Evolutionary conservation across 2,113 vertebrate species (phyloP).

Genomic region (Neodon shergylaensis): DNA sequence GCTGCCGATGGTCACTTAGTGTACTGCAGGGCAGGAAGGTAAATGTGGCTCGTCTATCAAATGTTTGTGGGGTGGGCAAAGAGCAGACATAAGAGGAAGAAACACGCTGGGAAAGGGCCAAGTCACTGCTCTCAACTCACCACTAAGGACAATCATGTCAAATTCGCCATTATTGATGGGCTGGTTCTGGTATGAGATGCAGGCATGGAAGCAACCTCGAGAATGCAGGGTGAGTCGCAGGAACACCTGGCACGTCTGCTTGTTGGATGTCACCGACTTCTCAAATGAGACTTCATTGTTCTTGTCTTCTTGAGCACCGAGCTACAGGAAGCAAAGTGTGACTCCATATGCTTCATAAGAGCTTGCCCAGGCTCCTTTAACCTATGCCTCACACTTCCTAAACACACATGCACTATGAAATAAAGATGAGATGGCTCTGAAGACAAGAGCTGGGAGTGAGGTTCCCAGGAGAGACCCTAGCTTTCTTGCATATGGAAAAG

Average conservation of each 20-base stretch:
- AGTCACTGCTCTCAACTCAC: slow-evolving; percentile 86
- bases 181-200: slow-evolving; percentile 95
- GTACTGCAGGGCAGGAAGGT: neutral
- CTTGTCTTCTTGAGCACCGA: slow-evolving; percentile 94
- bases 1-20: neutral
- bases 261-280: slow-evolving; percentile 92
- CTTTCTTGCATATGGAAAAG: neutral
- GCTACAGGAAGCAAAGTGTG: slow-evolving; percentile 82
- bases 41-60: slow-evolving; percentile 10
- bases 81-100: neutral
- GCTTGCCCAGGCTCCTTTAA: neutral
- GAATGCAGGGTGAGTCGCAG: slow-evolving; percentile 92
- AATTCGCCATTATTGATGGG: slow-evolving; percentile 98
- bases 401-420: neutral
- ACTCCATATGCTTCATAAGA: neutral
- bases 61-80: neutral
- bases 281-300: slow-evolving; percentile 90
- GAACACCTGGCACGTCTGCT: slow-evolving; percentile 93
- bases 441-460: neutral
- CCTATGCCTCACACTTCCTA: neutral
- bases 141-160: slow-evolving; percentile 98
- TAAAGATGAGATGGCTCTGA: neutral
- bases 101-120: neutral
- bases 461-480: neutral
- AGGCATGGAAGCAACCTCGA: slow-evolving; percentile 94